Conservation (phyloP, 2,888 invertebrate genomes). For the Trachelus tabidus region DNA sequence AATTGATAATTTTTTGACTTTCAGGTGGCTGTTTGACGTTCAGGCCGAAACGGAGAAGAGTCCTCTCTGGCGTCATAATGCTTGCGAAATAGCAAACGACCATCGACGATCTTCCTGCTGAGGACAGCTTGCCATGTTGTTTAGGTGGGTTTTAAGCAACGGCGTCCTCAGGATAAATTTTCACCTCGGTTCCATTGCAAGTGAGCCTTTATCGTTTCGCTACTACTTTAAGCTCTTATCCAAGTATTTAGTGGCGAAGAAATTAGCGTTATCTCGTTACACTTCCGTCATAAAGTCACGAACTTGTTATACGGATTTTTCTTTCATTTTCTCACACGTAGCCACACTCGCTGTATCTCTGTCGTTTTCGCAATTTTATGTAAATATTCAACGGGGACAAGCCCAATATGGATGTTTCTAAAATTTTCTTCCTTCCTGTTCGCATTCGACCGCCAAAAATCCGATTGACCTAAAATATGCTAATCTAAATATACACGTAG, state of each 20-base stretch:
- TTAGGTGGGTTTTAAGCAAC: slow-evolving; percentile 46
- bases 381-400: background rate
- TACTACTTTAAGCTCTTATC: background rate
- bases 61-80: slow-evolving; percentile 56
- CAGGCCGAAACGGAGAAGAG: slow-evolving; percentile 51
- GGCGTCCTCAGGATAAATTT: background rate
- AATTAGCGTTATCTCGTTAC: slow-evolving; percentile 48
- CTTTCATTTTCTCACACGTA: background rate
- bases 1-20: slow-evolving; percentile 28
- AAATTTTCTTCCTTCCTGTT: background rate
- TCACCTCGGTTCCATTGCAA: background rate
- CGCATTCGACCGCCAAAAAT: background rate
- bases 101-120: slow-evolving; percentile 56
- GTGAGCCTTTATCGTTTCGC: background rate
- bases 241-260: background rate
- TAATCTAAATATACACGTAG: background rate
- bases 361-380: background rate
- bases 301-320: slow-evolving; percentile 13
- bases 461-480: background rate
- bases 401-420: background rate
- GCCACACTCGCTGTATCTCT: background rate
- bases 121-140: slow-evolving; percentile 62
- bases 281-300: slow-evolving; percentile 53
- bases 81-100: slow-evolving; percentile 55
- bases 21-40: slow-evolving; percentile 59